Base-by-base conservation (phyloP, 2,113 vertebrate genomes). In the Xiphophorus couchianus region DNA sequence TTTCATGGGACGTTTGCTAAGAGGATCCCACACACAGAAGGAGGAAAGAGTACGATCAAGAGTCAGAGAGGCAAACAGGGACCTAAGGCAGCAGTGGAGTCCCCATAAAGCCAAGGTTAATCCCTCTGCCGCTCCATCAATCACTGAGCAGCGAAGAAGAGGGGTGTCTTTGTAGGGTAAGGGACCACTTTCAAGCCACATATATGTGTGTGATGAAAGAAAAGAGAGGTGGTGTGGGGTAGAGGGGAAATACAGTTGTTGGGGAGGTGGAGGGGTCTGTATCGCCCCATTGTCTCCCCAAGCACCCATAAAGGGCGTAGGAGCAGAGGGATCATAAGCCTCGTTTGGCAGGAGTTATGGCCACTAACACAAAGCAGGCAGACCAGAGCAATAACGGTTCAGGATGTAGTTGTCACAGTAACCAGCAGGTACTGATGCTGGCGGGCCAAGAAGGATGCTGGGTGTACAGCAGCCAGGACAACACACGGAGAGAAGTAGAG, bases 31-130 rank as follows among this genome's bases (percentile, higher is more conserved):
- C 80, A 74, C 54, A 11, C 60, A 58, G 62, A 76, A 27, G 33
- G n/a, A 83, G 67, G 58, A 51, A 37, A 71, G 19, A 74, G 27
- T 62, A 60, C 64, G 76, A 86, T 68, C 65, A 84, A 28, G 68
- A 84, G 77, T 83, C 76, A 85, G 71, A 73, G 78, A 82, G 81
- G 81, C 77, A 86, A 86, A 83, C 80, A 35, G 76, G 84, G 89
- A 82, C 74, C 76, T 82, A 74, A 74, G 86, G 77, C 84, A 74
- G 79, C 81, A 73, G 82, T 86, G 78, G 82, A 91, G 88, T 91
- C 89, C 88, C 86, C 90, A 94, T 94, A 92, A 94, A 93, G 91
- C 91, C 93, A 94, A 94, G 93, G 93, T 94, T 94, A 94, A 94
- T 93, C 81, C 92, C 82, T 80, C 82, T 86, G 79, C 79, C 84